Percentiles rank a stretch among this genome's conserved stretches.
Conservation (phyloP, 2,113 vertebrate genomes). For the Polyodon spathula region DNA sequence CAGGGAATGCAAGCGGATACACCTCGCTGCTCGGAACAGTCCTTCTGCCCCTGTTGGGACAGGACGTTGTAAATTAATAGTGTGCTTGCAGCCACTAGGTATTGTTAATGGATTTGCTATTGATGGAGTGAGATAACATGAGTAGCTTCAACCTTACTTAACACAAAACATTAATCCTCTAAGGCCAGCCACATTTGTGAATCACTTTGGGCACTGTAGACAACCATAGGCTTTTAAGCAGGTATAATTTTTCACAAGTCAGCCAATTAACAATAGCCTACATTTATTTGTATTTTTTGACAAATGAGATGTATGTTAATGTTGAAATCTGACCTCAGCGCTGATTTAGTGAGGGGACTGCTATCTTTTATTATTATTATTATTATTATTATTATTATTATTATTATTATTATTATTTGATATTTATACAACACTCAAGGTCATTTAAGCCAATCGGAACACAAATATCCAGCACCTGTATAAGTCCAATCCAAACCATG, state of each 20-base stretch:
- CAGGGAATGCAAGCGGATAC: slow-evolving; percentile 65
- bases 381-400: too few relatives aligned
- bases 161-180: slow-evolving; percentile 76
- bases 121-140: slow-evolving; percentile 75
- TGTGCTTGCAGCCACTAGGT: slow-evolving; percentile 70
- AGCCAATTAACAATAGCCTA: slow-evolving; percentile 11
- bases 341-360: too few relatives aligned
- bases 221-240: slow-evolving; percentile 27
- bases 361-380: too few relatives aligned
- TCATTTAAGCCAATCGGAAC: too few relatives aligned
- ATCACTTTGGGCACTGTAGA: slow-evolving; percentile 6
- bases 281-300: neutral
- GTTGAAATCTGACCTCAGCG: too few relatives aligned
- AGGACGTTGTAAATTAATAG: slow-evolving; percentile 75
- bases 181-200: slow-evolving; percentile 46
- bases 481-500: too few relatives aligned
- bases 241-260: slow-evolving; percentile 13
- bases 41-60: slow-evolving; percentile 66
- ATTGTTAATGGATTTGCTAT: slow-evolving; percentile 78
- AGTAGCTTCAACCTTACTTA: slow-evolving; percentile 77
- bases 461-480: too few relatives aligned
- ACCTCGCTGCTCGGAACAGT: slow-evolving; percentile 73
- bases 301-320: neutral
- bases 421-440: too few relatives aligned
- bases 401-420: too few relatives aligned